Conservation (phyloP, 2,888 invertebrate genomes). For the Diarsia mendica region DNA sequence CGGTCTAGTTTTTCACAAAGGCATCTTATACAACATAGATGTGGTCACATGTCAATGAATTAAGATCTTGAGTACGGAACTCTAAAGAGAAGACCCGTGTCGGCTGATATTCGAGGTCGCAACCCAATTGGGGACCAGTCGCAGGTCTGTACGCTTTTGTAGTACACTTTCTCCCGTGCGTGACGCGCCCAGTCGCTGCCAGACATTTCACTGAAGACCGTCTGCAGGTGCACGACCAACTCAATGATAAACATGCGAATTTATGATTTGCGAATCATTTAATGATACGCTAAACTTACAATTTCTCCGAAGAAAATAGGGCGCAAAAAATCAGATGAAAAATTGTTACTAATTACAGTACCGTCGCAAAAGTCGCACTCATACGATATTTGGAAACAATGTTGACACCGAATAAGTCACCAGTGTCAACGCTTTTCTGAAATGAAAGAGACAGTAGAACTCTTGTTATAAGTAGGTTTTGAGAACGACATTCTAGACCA, state of each 20-base stretch:
- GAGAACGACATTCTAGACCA: conserved; percentile 77
- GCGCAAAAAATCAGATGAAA: conserved; percentile 64
- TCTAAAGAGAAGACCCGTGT: conserved; percentile 79
- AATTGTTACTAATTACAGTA: conserved; percentile 58
- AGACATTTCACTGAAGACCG: conserved; percentile 82
- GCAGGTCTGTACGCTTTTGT: conserved; percentile 81
- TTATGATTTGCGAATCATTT: conserved; percentile 72
- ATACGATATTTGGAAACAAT: conserved; percentile 44
- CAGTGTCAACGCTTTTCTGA: conserved; percentile 38
- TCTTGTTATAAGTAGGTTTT: conserved; percentile 75
- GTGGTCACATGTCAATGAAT: conserved; percentile 35
- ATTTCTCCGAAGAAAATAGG: conserved; percentile 74
- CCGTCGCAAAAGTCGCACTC: conserved; percentile 57
- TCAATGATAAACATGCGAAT: conserved; percentile 72
- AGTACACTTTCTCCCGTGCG: conserved; percentile 89
- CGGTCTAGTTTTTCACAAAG: background rate
- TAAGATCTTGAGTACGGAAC: conserved; percentile 70
- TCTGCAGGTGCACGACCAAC: conserved; percentile 73
- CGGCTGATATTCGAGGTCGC: conserved; percentile 86
- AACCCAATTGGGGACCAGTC: conserved; percentile 88
- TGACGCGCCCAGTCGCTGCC: conserved; percentile 79
- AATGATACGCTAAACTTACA: conserved; percentile 75
- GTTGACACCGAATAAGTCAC: conserved; percentile 47
- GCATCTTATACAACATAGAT: background rate
- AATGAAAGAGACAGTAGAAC: conserved; percentile 65